Evolutionary conservation across 64 coral and sea anemone genomes (phyloP).

Genomic region (Hydrozoanthus tunicans): DNA sequence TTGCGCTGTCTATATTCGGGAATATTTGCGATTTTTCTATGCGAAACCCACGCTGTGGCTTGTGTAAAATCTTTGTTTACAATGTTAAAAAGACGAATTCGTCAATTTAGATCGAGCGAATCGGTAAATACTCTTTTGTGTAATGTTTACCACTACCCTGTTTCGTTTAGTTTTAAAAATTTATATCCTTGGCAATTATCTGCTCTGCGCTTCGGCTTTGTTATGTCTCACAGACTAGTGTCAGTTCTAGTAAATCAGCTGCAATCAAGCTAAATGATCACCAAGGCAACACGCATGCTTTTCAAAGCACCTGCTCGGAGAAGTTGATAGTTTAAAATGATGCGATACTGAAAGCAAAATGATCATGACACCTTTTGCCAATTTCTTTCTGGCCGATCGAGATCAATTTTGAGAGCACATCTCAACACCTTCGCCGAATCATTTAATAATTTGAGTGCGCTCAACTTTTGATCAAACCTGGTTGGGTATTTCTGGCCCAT

Average conservation of each 20-base stretch:
- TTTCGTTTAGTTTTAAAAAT: constrained; percentile 14
- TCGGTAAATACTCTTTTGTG: background rate
- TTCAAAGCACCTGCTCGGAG: background rate
- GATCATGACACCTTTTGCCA: constrained; percentile 3
- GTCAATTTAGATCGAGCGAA: background rate
- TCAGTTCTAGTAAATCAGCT: constrained; percentile 2
- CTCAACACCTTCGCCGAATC: background rate
- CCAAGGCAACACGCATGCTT: background rate
- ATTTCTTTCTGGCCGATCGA: no score
- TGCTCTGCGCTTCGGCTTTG: background rate
- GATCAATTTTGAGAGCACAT: no score
- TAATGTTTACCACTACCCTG: background rate
- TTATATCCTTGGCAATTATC: background rate
- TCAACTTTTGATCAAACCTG: background rate
- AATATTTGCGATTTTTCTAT: no score
- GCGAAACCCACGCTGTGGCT: no score
- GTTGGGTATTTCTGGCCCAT: background rate
- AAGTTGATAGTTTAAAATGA: constrained; percentile 10
- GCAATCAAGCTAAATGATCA: background rate
- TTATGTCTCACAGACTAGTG: background rate
- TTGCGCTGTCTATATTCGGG: no score
- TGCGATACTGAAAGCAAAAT: constrained; percentile 18
- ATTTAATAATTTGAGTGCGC: background rate
- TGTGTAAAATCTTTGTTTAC: background rate
- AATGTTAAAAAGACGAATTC: background rate